Base-by-base conservation (phyloP, 2,888 invertebrate genomes). In the Drosophila multiciliata region DNA sequence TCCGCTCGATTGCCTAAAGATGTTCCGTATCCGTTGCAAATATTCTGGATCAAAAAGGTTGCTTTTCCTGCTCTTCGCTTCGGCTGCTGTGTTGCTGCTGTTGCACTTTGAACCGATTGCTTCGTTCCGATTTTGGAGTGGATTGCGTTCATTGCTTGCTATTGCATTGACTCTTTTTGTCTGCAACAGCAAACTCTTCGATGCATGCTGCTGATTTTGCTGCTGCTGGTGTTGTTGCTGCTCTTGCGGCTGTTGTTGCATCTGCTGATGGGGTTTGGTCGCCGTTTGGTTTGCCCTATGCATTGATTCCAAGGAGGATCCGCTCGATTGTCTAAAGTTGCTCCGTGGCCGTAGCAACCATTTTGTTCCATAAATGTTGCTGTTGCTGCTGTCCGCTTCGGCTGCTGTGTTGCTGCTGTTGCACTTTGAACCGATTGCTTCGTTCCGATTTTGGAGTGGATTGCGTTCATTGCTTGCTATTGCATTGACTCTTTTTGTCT, bases 341-440 rank as follows among this genome's bases (percentile, higher is more conserved):
- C 48, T 54, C 1, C 64, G 60, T 1, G 83, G 83, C 67, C 45
- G 26, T 57, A 83, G 73, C 45, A 83, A 54, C 88, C 88, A 83
- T 48, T 82, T 73, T 11, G 73, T 33, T 29, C 6, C 29, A 29
- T 26, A 26, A 26, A 26, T 33, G 12, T 42, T 20, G 35, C 20
- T 26, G 26, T 8, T 26, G 23, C 6, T 20, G 29, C 36, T 26
- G 12, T 26, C 33, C 15, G n/a, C 3, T 0, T 35, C 20, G 5
- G 33, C 20, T 36, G 20, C 15, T 17, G 2, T 11, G 9, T 9
- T 40, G 40, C 20, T 45, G 12, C 3, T 23, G 45, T 23, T 45
- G 45, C 15, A 23, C 45, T 23, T 45, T 23, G 45, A 12, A 26
- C 33, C 54, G 17, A 8, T 29, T 38, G 11, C 29, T 12, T 29